These are phyloP conservation scores for Leucopsar rothschildi DNA, from an alignment of 2,113 vertebrate species.

Conservation along the genomic window DNA sequence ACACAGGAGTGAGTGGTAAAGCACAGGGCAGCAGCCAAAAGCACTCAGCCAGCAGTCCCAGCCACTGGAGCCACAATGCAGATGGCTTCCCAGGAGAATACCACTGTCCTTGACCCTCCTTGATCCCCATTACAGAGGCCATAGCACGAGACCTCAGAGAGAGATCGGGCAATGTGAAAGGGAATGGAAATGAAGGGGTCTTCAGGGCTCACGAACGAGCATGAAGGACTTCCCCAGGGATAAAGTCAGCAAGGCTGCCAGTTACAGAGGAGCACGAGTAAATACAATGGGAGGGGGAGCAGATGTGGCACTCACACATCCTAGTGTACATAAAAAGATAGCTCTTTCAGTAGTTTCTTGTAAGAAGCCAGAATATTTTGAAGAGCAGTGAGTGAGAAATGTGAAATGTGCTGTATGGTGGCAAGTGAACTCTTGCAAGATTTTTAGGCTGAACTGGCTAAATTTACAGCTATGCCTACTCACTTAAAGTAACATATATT, in stretches of 20 bases:
- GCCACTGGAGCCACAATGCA: background rate
- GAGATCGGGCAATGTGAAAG: background rate
- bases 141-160: background rate
- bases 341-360: background rate
- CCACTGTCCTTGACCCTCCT: conserved; percentile 17
- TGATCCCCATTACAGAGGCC: background rate
- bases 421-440: background rate
- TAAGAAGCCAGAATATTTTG: background rate
- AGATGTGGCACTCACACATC: background rate
- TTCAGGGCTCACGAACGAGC: background rate
- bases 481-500: background rate
- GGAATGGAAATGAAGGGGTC: conserved; percentile 3
- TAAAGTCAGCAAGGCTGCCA: background rate
- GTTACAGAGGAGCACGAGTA: background rate
- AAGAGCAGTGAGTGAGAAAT: background rate
- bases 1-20: background rate
- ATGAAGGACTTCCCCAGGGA: background rate
- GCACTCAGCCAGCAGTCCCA: background rate
- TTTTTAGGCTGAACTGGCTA: background rate
- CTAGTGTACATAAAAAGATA: background rate
- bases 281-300: background rate
- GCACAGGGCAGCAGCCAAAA: background rate
- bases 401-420: background rate
- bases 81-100: background rate
- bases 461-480: background rate